Percentiles rank a stretch among this genome's conserved stretches.
These are phyloP conservation scores for Petrocephalus sullivani DNA, from an alignment of 2,797 vertebrate species.

Conservation along the genomic window DNA sequence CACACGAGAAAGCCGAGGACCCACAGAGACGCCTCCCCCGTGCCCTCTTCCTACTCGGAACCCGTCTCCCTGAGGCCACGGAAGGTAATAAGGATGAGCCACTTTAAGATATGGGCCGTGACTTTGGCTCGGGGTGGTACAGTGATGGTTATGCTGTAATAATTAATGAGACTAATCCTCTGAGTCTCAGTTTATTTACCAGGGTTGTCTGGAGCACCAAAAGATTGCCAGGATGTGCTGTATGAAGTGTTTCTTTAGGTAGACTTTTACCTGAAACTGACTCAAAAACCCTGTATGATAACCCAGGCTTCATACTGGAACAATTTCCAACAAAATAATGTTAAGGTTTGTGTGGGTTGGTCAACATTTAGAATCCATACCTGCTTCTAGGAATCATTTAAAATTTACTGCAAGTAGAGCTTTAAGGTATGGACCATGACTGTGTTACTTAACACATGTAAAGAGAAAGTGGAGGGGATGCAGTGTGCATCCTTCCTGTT, in stretches of 20 bases:
- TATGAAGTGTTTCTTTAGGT: background rate
- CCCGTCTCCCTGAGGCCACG: slow-evolving; percentile 29
- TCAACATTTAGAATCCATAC: background rate
- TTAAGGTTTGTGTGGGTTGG: background rate
- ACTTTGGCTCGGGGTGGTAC: background rate
- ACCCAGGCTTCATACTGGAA: background rate
- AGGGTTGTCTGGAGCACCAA: background rate
- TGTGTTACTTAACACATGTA: background rate
- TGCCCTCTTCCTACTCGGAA: slow-evolving; percentile 41
- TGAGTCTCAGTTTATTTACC: background rate
- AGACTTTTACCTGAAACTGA: background rate
- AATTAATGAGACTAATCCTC: background rate
- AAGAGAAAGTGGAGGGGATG: background rate
- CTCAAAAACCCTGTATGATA: background rate
- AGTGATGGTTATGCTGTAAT: background rate
- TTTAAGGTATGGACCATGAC: background rate
- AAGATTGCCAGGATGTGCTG: background rate
- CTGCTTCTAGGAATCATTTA: background rate
- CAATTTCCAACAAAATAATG: background rate
- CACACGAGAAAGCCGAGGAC: slow-evolving; percentile 21
- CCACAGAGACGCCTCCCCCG: slow-evolving; percentile 38
- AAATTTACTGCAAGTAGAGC: background rate
- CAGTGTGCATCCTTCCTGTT: background rate
- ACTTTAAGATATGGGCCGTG: background rate
- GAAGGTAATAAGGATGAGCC: slow-evolving; percentile 24